A percentile compares a stretch with the other conserved stretches of the same genome.
phyloP scores from a whole-genome alignment of 2,113 vertebrate genomes.

The Brachyhypopomus occidentalis region DNA sequence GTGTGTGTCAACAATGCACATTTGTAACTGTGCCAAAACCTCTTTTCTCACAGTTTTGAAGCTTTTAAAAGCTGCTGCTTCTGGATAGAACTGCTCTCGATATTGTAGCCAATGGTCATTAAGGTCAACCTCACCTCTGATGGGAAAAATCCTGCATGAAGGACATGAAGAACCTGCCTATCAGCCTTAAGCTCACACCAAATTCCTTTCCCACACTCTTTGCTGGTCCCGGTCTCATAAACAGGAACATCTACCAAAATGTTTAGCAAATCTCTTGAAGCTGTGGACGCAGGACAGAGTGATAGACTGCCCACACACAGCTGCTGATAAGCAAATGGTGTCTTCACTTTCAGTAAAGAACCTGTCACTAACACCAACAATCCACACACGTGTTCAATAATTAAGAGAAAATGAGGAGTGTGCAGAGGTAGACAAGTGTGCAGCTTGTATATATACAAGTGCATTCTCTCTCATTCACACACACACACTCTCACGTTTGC shows the following conservation, averaged over 20 bases:
- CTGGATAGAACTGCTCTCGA: not conserved
- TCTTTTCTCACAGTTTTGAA: too few species aligned
- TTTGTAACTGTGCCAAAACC: too few species aligned
- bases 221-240: not conserved
- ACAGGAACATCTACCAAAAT: not conserved
- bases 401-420: not conserved
- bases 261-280: conserved; percentile 6
- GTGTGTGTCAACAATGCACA: too few species aligned
- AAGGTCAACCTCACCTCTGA: not conserved
- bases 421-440: not conserved
- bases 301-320: not conserved
- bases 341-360: not conserved
- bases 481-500: too few species aligned
- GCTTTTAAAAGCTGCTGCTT: too few species aligned
- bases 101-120: not conserved
- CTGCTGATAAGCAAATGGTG: not conserved
- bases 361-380: not conserved
- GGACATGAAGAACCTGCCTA: not conserved
- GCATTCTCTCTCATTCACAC: too few species aligned
- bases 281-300: not conserved
- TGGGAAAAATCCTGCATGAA: not conserved
- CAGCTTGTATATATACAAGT: too few species aligned
- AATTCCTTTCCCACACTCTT: not conserved
- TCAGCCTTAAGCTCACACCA: not conserved
- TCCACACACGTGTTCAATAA: not conserved